Evolutionary conservation across 2,888 invertebrate genomes (phyloP), one percentile per base, ranked within the genome.

Genomic region (Ophioninae sp.): DNA sequence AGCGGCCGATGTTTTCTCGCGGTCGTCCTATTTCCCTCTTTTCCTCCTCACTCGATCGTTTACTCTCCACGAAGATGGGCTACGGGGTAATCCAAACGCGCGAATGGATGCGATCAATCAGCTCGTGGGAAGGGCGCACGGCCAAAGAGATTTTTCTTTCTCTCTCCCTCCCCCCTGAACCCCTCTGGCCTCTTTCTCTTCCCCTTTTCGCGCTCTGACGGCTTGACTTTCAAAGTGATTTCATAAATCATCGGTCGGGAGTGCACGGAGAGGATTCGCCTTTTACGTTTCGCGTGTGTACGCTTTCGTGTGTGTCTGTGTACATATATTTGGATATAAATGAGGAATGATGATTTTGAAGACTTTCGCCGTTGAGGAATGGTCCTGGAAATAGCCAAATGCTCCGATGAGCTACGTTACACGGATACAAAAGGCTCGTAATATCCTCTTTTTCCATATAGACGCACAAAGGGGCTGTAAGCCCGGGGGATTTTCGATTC

Each of bases 71-170:
- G 13, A 57, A 56, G 81, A 83, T 83, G 74, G 59, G 59, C 69
- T 78, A 50, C 68, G 77, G 59, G 41, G 70, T 81, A 78, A 83
- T 78, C 69, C 67, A 78, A 78, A 83, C 74, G 80, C 80, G 69
- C 74, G 78, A 83, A 83, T 83, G 81, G 74, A 75, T 81, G 70
- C 83, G 83, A 83, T 83, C 83, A 83, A 83, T 83, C 81, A 83
- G 74, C 61, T 75, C 61, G 77, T 61, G 69, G 69, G 41, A 37
- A 74, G 39, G 61, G 73, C 75, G 75, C 50, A 17, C 50, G 72
- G 79, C 68, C 37, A 59, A 68, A 79, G 56, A 57, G 75, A 75
- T 77, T 64, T 78, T 62, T 68, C 61, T 77, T 68, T 77, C 68
- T 77, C 30, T 68, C 57, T 69, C 64, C 73, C 64, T 30, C 44